phyloP scores from a whole-genome alignment of 2,113 vertebrate species.

The Delphinus delphis region DNA sequence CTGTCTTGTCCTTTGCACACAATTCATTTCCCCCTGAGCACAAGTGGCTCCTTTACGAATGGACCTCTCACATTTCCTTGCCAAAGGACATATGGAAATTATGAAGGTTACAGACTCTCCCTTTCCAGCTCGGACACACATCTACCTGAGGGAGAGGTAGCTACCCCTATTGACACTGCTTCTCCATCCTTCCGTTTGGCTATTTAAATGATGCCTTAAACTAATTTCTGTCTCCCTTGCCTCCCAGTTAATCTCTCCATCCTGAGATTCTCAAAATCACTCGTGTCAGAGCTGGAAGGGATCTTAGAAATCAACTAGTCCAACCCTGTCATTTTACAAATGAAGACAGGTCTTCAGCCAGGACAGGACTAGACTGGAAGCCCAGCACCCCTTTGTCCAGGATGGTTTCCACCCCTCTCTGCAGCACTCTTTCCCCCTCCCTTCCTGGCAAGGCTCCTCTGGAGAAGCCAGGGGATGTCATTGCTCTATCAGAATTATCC shows the following conservation, averaged over 20 bases:
- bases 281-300: not conserved
- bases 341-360: not conserved
- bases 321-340: not conserved
- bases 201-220: not conserved
- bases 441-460: not conserved
- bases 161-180: not conserved
- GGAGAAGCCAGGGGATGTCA: not conserved
- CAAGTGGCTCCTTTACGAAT: constrained; percentile 2
- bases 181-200: not conserved
- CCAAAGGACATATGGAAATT: not conserved
- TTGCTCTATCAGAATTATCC: not conserved
- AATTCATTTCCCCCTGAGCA: not conserved
- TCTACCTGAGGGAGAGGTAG: not conserved
- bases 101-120: not conserved
- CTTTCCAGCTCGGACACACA: not conserved
- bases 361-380: not conserved
- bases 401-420: not conserved
- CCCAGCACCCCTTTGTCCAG: accelerated
- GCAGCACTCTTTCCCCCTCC: not conserved
- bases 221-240: not conserved
- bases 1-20: not conserved
- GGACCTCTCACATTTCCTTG: not conserved
- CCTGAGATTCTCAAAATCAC: not conserved
- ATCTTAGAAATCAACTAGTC: not conserved
- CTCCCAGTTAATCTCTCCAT: not conserved